Evolutionary conservation across 2,113 vertebrate species (phyloP), one percentile per base, ranked within the genome.

Genomic region (Oryzias woworae): DNA sequence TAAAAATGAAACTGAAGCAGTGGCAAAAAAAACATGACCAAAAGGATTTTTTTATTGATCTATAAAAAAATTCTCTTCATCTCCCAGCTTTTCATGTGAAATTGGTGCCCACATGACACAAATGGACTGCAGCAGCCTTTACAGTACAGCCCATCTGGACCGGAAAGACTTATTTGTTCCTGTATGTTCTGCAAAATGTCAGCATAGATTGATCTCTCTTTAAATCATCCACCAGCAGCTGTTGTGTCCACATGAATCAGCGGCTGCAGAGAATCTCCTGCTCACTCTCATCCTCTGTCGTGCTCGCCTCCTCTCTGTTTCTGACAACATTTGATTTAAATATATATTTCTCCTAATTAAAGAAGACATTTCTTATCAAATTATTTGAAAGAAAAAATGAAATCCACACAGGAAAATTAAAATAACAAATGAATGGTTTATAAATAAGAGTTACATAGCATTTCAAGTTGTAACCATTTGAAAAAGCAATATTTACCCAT

Each of bases 101-200:
- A 13, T 36, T 24, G 13, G 8, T 45, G 28, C 49, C 23, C 14
- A 8, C 52, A 46, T 63, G 14, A 22, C 17, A 23, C 4, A 44
- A 53, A 62, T 2, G 16, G 10, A 42, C 46, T 46, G 28, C 46
- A 22, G 16, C 3, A 62, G 13, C 36, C 44, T 62, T 62, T 17
- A 23, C 7, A n/a, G 7, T 48, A 7, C 1, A 26, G 22, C 20
- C 3, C 7, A 62, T 12, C 16, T 13, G 2, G 10, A 18, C 14
- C 2, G 31, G 44, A 48, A 58, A 26, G 23, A 16, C 53, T 10
- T n/a, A 7, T 57, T 22, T 58, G n/a, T 50, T 12, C 22, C 20
- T 24, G 15, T 55, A 41, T 50, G 23, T 57, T 66, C 41, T 57
- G 59, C 4, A 48, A 47, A 67, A 66, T 58, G 53, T 58, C 69